These are phyloP conservation scores for Athalia circularis DNA, from an alignment of 2,888 invertebrate species.

Conservation along the genomic window DNA sequence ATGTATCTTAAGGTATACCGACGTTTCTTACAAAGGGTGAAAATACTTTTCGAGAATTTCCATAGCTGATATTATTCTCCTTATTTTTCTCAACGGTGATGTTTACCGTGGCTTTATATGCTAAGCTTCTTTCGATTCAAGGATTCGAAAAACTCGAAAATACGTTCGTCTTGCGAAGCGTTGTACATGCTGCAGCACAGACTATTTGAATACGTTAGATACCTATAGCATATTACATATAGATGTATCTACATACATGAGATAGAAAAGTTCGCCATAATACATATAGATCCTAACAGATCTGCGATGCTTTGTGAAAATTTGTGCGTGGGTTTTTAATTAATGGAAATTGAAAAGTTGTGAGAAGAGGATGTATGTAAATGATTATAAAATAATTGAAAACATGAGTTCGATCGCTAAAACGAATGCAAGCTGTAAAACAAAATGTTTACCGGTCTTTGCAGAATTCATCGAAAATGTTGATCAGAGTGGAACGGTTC, in stretches of 20 bases:
- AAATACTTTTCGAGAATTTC: conserved; percentile 32
- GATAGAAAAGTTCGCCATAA: too few species aligned
- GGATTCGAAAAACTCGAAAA: conserved; percentile 12
- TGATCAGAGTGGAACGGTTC: not conserved
- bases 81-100: conserved; percentile 13
- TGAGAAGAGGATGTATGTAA: too few species aligned
- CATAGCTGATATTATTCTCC: conserved; percentile 20
- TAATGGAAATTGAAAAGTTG: not conserved
- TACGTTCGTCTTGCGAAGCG: conserved; percentile 1
- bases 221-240: not conserved
- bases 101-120: conserved; percentile 22
- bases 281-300: too few species aligned
- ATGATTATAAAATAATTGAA: too few species aligned
- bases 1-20: not conserved
- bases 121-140: conserved; percentile 26
- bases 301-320: not conserved
- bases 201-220: too few species aligned
- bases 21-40: not conserved
- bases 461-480: not conserved
- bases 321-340: not conserved
- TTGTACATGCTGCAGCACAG: not conserved
- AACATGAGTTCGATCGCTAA: not conserved
- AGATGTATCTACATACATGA: not conserved
- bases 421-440: not conserved
- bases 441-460: not conserved